These are phyloP conservation scores for Serranus cabrilla DNA, from an alignment of 2,797 vertebrate species.

Conservation along the genomic window DNA sequence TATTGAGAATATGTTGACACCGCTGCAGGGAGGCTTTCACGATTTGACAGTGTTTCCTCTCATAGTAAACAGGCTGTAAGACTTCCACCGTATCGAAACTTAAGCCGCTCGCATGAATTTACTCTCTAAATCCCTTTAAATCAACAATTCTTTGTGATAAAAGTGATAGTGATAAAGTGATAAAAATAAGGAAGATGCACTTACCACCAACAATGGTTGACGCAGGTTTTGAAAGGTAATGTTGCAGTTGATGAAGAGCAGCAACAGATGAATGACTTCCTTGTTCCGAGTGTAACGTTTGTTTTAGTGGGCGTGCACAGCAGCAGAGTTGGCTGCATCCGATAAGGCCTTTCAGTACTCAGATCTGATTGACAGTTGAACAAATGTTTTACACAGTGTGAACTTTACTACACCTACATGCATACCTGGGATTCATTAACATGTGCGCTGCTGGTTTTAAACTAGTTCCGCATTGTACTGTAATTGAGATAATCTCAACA, in stretches of 20 bases:
- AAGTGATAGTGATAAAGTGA: too few species aligned
- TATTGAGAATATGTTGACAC: too few species aligned
- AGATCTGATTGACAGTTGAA: too few species aligned
- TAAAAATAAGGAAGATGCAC: not conserved
- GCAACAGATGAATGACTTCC: slow-evolving; percentile 68
- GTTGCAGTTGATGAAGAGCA: not conserved
- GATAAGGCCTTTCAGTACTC: not conserved
- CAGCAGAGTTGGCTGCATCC: not conserved
- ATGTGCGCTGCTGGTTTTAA: not conserved
- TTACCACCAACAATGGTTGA: not conserved
- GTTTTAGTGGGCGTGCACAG: slow-evolving; percentile 33
- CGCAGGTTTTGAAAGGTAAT: too few species aligned
- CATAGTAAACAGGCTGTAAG: not conserved
- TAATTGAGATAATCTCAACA: too few species aligned
- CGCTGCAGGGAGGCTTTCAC: not conserved
- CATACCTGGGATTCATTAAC: not conserved
- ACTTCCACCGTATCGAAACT: not conserved
- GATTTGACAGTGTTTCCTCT: not conserved
- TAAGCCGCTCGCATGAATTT: not conserved
- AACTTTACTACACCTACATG: not conserved
- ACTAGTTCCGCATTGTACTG: not conserved
- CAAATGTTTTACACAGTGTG: not conserved
- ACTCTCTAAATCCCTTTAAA: not conserved
- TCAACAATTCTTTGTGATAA: not conserved
- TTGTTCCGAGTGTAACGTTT: slow-evolving; percentile 53